Evolutionary conservation across 2,888 invertebrate genomes (phyloP), one percentile per base, ranked within the genome.

Genomic region (Tanytarsus gracilentus): DNA sequence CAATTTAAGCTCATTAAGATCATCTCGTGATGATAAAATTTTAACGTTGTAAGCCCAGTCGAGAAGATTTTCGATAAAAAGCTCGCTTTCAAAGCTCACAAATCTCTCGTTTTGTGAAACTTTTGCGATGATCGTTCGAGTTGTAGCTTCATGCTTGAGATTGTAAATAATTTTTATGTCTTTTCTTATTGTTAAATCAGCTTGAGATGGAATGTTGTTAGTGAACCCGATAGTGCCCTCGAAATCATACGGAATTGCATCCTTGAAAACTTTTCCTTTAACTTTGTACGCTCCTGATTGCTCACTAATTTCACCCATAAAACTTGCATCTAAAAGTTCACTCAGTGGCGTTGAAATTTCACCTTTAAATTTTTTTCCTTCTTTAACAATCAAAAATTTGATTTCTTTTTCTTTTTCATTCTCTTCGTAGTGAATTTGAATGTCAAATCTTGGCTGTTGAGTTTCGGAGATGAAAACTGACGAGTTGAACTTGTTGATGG

Each of bases 211-310:
- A 64, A 76, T 67, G 52, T 68, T 68, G 4, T 72, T 68, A 51
- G 67, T 64, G 67, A 77, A 69, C 60, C 69, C 70, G 9, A 76
- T 69, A 14, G 67, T 67, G 18, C 79, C 79, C 26, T 68, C 70
- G 9, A 78, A 67, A 40, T 67, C 70, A 65, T 73, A 77, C 21
- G 66, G 65, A 63, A 72, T 72, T 67, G 72, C 71, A 62, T 75
- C 75, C 3, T 75, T 69, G 59, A 72, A 73, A 21, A 78, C 65
- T 63, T 71, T 71, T 18, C 78, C 78, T 30, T 67, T 66, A 3
- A 77, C 68, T 33, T 69, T 67, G 44, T 71, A 71, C 30, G 69
- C 66, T 1, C 65, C 66, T 0, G 67, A 66, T 8, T 48, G 18
- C 18, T 65, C 67, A 40, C 62, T 64, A 21, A 71, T 62, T 0